Conservation (phyloP, 2,113 vertebrate genomes). For the Nothocercus julius region DNA sequence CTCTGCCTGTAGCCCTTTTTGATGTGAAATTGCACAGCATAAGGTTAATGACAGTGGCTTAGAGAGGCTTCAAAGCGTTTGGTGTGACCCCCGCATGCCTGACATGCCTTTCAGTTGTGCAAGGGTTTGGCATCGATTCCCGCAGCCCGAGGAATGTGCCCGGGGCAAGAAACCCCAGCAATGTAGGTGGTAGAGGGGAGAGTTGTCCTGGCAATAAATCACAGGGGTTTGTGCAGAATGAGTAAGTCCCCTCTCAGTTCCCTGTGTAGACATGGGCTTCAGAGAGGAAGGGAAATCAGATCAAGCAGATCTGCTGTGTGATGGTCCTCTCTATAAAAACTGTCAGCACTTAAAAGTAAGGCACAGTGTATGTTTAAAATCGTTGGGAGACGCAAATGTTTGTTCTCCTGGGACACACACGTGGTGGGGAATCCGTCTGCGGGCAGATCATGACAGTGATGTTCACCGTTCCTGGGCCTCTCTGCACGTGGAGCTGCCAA, state of each 20-base stretch:
- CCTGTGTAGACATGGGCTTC: neutral
- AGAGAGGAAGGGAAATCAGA: neutral
- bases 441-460: neutral
- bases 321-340: neutral
- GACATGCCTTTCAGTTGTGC: constrained; percentile 85
- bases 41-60: constrained; percentile 80
- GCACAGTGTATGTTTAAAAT: neutral
- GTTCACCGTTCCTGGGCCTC: neutral
- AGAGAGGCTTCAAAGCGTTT: constrained; percentile 79
- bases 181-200: neutral
- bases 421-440: neutral
- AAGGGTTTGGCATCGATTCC: constrained; percentile 77
- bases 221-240: constrained; percentile 34
- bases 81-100: constrained; percentile 77
- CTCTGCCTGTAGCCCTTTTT: constrained; percentile 52
- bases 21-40: constrained; percentile 72
- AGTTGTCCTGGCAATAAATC: constrained; percentile 65
- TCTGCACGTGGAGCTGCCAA: rapidly evolving
- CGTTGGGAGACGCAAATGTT: neutral
- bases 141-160: constrained; percentile 53
- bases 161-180: constrained; percentile 49
- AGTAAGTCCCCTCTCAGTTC: neutral
- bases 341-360: neutral
- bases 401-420: neutral
- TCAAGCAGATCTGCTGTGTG: neutral